Conservation (phyloP, 2,888 invertebrate genomes). For the Nomada fabriciana region DNA sequence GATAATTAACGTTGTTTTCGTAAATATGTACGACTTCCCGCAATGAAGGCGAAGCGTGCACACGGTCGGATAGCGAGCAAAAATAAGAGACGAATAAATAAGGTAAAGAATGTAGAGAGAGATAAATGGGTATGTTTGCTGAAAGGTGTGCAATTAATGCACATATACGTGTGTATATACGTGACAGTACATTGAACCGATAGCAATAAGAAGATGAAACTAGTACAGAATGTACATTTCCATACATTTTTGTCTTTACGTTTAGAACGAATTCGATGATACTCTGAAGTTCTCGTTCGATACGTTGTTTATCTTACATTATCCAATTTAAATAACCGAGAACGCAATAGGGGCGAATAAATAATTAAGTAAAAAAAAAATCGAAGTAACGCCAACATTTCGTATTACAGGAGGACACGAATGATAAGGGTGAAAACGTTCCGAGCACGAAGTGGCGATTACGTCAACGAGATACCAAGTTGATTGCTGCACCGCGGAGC, state of each 20-base stretch:
- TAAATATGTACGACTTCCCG: background rate
- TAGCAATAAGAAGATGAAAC: background rate
- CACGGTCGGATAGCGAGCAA: background rate
- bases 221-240: background rate
- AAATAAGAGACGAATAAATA: background rate
- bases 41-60: background rate
- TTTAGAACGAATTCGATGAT: background rate
- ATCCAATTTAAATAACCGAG: background rate
- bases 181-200: too few species aligned
- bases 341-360: too few species aligned
- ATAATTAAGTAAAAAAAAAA: background rate
- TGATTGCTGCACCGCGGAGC: background rate
- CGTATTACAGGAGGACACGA: background rate
- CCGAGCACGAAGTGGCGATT: background rate
- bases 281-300: background rate
- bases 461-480: background rate
- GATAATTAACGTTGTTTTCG: background rate
- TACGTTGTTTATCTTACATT: background rate
- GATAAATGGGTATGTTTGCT: too few species aligned
- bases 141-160: background rate
- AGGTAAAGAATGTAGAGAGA: background rate
- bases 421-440: slow-evolving; percentile 1
- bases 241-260: background rate
- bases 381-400: too few species aligned
- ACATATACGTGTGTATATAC: background rate